Base-by-base conservation (phyloP, 1,140 invertebrate genomes). In the Latrodectus geometricus region DNA sequence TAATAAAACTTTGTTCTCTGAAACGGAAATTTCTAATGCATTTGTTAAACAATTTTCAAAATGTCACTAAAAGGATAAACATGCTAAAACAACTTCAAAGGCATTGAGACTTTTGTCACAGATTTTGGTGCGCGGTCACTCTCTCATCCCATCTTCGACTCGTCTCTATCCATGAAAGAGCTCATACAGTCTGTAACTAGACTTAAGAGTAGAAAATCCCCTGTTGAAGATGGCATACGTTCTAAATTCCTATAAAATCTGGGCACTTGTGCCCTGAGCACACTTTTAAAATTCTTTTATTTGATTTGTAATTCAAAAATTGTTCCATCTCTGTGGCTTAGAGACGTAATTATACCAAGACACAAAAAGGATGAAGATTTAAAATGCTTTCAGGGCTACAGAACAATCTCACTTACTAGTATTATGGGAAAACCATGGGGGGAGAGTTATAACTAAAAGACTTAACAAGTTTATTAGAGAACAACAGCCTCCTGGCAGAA, bases 21-120 rank as follows among this genome's bases (percentile, higher is more conserved):
- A 79, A 68, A 49, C n/a, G 4, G 23, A 20, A 20, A 50, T 78
- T 78, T 17, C 76, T 7, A 66, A 78, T 20, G 76, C 76, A 17
- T 78, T 78, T 48, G 54, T 56, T 8, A n/a, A 78, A 48, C 52
- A 65, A 20, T 70, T 48, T 21, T 23, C 76, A 8, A 23, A n/a
- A 12, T 23, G 11, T 48, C 76, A 65, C 8, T n/a, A 35, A 21
- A 80, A 70, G 14, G 8, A 70, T 48, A 78, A 65, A 12, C 12
- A 66, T 11, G 23, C 76, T 21, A 78, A 48, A 68, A 66, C 15
- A 78, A 35, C 20, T 4, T 78, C 65, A 78, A 49, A 50, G n/a
- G 8, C 7, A 20, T 14, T 75, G 20, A 75, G n/a, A 21, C 66
- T n/a, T 17, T 69, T 17, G 9, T 69, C n/a, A 69, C 66, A 8